Evolutionary conservation across 2,797 vertebrate species (phyloP).

Genomic region (Chaunax sp.): DNA sequence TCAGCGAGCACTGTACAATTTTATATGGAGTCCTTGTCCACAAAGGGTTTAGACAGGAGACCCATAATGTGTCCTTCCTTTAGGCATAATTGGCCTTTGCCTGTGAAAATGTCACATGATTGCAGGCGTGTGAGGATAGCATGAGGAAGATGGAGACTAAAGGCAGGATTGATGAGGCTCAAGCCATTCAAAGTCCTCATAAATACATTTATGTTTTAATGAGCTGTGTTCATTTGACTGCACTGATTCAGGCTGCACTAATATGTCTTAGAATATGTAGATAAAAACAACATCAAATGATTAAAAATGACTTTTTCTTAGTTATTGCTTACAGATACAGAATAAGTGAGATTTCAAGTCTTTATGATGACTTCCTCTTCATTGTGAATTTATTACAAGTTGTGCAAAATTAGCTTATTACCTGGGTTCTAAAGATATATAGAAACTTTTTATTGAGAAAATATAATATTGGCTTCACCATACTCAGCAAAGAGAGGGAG

Average conservation of each 20-base stretch:
- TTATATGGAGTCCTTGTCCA: conserved; percentile 31
- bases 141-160: conserved; percentile 42
- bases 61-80: conserved; percentile 45
- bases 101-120: conserved; percentile 60
- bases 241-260: conserved; percentile 40
- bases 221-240: conserved; percentile 47
- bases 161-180: conserved; percentile 55
- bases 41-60: conserved; percentile 24
- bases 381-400: conserved; percentile 30
- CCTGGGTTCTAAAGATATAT: conserved; percentile 44
- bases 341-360: not conserved
- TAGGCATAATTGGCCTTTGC: conserved; percentile 45
- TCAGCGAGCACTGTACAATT: conserved; percentile 13
- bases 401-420: conserved; percentile 53
- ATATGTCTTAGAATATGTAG: conserved; percentile 12
- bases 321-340: not conserved
- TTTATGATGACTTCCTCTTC: not conserved
- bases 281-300: too few relatives aligned
- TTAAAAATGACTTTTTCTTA: too few relatives aligned
- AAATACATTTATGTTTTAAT: conserved; percentile 64
- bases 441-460: conserved; percentile 43
- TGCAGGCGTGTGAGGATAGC: conserved; percentile 38
- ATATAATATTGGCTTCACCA: too few relatives aligned
- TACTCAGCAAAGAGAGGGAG: too few relatives aligned
- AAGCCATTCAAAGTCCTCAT: conserved; percentile 47